Conservation (phyloP, 1,140 invertebrate genomes). For the Drusus annulatus region DNA sequence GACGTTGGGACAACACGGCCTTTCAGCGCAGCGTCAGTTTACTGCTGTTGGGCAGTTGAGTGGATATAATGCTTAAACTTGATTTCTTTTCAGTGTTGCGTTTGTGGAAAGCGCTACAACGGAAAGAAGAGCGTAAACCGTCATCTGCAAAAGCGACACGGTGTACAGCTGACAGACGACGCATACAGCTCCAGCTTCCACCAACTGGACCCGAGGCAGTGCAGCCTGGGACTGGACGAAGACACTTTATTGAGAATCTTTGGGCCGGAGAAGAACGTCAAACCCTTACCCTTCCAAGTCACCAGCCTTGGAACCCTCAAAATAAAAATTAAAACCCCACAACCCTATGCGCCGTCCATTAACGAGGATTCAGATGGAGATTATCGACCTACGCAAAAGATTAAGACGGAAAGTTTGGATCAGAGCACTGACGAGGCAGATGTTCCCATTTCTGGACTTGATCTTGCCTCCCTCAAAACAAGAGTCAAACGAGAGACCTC, state of each 20-base stretch:
- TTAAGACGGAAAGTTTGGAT: conserved; percentile 37
- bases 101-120: conserved; percentile 66
- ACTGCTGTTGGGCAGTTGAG: too few species aligned
- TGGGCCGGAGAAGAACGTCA: conserved; percentile 59
- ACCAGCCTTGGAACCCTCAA: not conserved
- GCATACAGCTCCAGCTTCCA: conserved; percentile 53
- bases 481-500: conserved; percentile 35
- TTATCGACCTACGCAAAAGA: conserved; percentile 39
- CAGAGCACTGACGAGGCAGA: conserved; percentile 29
- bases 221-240: conserved; percentile 65
- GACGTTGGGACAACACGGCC: too few species aligned
- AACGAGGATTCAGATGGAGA: conserved; percentile 43
- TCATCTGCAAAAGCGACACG: conserved; percentile 65
- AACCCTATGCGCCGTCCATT: not conserved
- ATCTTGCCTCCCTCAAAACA: conserved; percentile 27
- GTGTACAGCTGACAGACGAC: conserved; percentile 60
- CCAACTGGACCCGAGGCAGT: conserved; percentile 65
- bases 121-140: conserved; percentile 65
- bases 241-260: conserved; percentile 65
- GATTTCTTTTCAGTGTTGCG: conserved; percentile 64
- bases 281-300: conserved; percentile 36
- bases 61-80: too few species aligned
- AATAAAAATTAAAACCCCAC: conserved; percentile 25
- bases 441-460: conserved; percentile 43
- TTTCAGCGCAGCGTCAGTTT: too few species aligned